Evolutionary conservation across 2,797 vertebrate genomes (phyloP).

Genomic region (Trichosurus vulpecula): DNA sequence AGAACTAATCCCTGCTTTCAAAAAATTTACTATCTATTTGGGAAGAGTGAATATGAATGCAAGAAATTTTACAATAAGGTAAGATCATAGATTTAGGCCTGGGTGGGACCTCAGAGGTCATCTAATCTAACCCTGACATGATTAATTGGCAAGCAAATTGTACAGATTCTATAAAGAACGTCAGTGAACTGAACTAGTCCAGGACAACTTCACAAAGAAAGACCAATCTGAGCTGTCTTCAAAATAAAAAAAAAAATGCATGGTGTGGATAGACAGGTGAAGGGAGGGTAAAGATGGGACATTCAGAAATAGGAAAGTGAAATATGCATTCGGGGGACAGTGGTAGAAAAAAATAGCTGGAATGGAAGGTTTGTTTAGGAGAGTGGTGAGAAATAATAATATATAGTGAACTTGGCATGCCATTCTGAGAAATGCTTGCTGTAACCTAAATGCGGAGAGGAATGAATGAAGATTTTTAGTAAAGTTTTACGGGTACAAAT

Average conservation of each 20-base stretch:
- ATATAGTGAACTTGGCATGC: background rate
- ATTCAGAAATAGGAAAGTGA: background rate
- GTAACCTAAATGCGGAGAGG: background rate
- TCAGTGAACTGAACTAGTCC: background rate
- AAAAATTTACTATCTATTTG: background rate
- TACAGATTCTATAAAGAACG: background rate
- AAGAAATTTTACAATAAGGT: background rate
- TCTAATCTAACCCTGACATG: background rate
- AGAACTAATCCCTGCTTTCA: background rate
- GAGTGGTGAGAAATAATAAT: background rate
- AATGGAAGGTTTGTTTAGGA: background rate
- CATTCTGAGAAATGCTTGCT: background rate
- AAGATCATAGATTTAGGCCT: background rate
- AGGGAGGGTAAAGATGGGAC: background rate
- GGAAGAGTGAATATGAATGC: background rate
- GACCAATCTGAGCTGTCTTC: background rate
- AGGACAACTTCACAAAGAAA: background rate
- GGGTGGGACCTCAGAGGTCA: background rate
- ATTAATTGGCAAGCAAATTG: background rate
- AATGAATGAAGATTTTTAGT: background rate
- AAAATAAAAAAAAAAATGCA: background rate
- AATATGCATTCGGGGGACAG: background rate
- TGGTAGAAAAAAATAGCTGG: background rate
- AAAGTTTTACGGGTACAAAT: background rate
- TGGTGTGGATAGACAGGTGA: background rate